Base-by-base conservation (phyloP, 2,113 vertebrate species). In the Corvus hawaiiensis region DNA sequence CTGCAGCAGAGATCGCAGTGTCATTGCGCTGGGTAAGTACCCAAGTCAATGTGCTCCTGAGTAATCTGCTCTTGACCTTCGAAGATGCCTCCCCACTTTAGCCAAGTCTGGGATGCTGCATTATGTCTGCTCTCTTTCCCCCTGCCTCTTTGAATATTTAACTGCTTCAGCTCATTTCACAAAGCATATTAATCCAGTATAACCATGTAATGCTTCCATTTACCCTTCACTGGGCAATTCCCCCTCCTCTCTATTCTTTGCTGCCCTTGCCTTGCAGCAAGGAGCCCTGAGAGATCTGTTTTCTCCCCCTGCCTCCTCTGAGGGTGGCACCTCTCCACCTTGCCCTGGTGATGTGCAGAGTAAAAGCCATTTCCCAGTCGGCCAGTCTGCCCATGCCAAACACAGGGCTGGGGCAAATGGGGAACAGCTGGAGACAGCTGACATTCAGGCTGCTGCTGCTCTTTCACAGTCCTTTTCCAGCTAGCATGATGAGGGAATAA, bases 391-490 rank as follows among this genome's bases (percentile, higher is more conserved):
- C 4, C 6, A 5, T 41, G 37, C 0, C 5, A 71, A 52, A 54
- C 1, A 1, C 20, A 24, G 2, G 1, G 37, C 49, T 3, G 3
- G 15, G 46, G 13, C 2, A 32, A 68, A 37, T 2, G 7, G 22
- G 21, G 26, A 46, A 13, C 0, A 8, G 19, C 44, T 43, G 48
- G 46, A 69, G 32, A 10, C 1, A 1, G 32, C 52, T 4, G 5
- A 5, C 18, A 10, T 20, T 26, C 39, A 28, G 16, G 43, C 32
- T 73, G 35, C 49, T 9, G 3, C 78, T 87, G 49, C 28, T 55
- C 44, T 55, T 61, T 71, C 76, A 26, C 51, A 54, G 51, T 52
- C 24, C 28, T 86, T 78, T 92, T 84, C 26, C 61, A 64, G 39
- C 32, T 5, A 68, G n/a, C 12, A 13, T 48, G 80, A 84, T 69